Evolutionary conservation across 2,797 vertebrate species (phyloP).

Genomic region (Brachyalestes nurse): DNA sequence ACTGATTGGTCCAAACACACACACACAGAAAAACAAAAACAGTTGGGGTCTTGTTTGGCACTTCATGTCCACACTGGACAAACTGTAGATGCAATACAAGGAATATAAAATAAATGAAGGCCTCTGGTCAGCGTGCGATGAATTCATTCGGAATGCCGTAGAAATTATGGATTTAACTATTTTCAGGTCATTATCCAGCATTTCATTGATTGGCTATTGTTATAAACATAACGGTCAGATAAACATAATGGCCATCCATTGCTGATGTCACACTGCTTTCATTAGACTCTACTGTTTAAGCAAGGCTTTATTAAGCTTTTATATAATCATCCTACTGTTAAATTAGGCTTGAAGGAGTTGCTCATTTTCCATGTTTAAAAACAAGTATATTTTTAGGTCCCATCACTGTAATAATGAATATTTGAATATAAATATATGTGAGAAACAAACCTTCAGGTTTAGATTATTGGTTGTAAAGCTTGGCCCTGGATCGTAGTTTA

Average conservation of each 20-base stretch:
- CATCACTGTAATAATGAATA: no score
- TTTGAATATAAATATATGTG: no score
- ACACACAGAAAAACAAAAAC: not conserved
- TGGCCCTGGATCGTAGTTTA: no score
- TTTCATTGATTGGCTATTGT: constrained; percentile 69
- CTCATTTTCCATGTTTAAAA: constrained; percentile 1
- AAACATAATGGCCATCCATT: constrained; percentile 32
- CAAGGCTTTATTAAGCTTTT: constrained; percentile 56
- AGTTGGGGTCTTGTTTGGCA: not conserved
- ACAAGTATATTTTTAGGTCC: not conserved
- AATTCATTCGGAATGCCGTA: not conserved
- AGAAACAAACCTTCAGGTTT: no score
- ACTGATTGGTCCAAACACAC: not conserved
- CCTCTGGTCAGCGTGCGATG: not conserved
- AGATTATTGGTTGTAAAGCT: no score
- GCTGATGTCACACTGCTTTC: constrained; percentile 51
- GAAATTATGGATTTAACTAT: constrained; percentile 62
- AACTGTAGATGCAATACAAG: not conserved
- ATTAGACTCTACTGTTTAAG: constrained; percentile 53
- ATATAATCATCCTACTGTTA: constrained; percentile 39
- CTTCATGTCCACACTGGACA: not conserved
- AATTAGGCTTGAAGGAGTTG: constrained; percentile 6
- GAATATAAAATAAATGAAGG: constrained; percentile 12
- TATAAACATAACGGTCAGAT: constrained; percentile 61
- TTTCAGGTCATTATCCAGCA: constrained; percentile 52